phyloP scores from a whole-genome alignment of 2,888 invertebrate genomes.

The Ophion obscuratus region DNA sequence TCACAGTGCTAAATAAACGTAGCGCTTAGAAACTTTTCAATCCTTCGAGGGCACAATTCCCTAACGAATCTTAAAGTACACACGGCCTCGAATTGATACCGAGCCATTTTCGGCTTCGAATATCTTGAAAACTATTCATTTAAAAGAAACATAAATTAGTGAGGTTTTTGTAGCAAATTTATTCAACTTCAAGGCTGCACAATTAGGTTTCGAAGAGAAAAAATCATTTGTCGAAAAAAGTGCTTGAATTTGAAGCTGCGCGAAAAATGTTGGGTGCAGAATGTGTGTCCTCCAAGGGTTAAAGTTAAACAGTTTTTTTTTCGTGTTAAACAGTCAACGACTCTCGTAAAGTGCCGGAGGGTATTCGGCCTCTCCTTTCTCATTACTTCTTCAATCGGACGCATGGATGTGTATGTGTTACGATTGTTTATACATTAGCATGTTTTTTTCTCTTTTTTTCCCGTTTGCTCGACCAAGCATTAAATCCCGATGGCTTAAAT shows the following conservation, averaged over 20 bases:
- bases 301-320: not conserved
- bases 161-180: no score
- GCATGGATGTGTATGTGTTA: not conserved
- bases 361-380: slow-evolving; percentile 22
- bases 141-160: not conserved
- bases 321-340: slow-evolving; percentile 10
- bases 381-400: slow-evolving; percentile 35
- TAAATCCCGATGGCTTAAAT: slow-evolving; percentile 71
- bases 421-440: slow-evolving; percentile 69
- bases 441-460: slow-evolving; percentile 60
- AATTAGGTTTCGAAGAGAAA: not conserved
- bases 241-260: not conserved
- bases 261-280: not conserved
- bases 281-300: not conserved
- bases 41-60: not conserved
- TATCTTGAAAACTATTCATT: not conserved
- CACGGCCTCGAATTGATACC: not conserved
- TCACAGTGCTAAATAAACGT: slow-evolving; percentile 3
- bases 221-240: not conserved
- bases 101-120: not conserved
- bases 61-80: not conserved
- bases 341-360: slow-evolving; percentile 44
- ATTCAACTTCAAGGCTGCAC: not conserved
- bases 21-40: not conserved
- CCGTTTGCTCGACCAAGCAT: slow-evolving; percentile 66